Base-by-base conservation (phyloP, 2,888 invertebrate genomes). In the Aphodius granarius region DNA sequence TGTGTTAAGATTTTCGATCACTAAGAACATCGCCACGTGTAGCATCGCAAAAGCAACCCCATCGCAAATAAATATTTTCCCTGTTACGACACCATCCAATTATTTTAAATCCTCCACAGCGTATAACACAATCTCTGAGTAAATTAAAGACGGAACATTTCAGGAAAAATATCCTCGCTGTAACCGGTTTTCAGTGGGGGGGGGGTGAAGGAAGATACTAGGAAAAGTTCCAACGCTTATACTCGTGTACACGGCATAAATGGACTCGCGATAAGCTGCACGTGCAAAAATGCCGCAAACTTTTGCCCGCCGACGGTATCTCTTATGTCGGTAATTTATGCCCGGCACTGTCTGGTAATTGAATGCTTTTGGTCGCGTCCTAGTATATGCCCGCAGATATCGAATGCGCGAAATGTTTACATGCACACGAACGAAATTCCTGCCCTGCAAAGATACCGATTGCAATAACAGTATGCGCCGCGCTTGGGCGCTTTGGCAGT, bases 201-300 rank as follows among this genome's bases (percentile, higher is more conserved):
- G n/a, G n/a, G n/a, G n/a, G n/a, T 6, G 43, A 43, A 43, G 43
- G 43, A 43, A 43, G 43, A 43, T 43, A 43, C 43, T 43, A 9
- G 43, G 9, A 13, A 43, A 43, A 43, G 43, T 43, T 43, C 43
- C 43, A n/a, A n/a, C n/a, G n/a, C n/a, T n/a, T n/a, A n/a, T n/a
- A 13, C 43, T 43, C 43, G 43, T 43, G 43, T 43, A 43, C 43
- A 43, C 43, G 43, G 9, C 43, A 13, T 43, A 43, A 43, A 43
- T 3, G 68, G 68, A 68, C 20, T n/a, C 16, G n/a, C 19, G 68
- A 68, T 68, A 68, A 68, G 68, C 68, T 21, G 68, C 19, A 22
- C 22, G 68, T 20, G 68, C 68, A 68, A 68, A 68, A 68, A 68
- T 68, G 43, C 13, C 43, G 9, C 43, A 43, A 43, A 43, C 43